Evolutionary conservation across 2,888 invertebrate genomes (phyloP).

Genomic region (Andrena minutula): DNA sequence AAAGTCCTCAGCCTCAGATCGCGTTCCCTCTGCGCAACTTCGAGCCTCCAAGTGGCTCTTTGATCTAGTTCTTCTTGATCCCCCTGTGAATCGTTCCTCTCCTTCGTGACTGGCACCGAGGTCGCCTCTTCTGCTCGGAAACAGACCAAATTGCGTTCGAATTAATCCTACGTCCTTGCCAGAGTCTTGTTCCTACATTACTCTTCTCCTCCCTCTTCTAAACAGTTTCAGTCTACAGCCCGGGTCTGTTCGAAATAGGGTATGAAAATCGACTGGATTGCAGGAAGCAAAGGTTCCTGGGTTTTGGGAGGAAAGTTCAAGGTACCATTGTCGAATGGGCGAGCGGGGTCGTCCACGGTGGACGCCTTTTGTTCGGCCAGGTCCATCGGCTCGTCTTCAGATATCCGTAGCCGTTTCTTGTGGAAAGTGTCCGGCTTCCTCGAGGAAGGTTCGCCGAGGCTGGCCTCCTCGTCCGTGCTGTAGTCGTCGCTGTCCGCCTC

Average conservation of each 20-base stretch:
- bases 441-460: conserved; percentile 30
- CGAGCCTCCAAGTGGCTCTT: conserved; percentile 66
- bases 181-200: not conserved
- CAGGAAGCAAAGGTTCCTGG: too few relatives aligned
- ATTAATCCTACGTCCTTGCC: not conserved
- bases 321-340: conserved; percentile 32
- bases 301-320: not conserved
- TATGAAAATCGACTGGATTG: too few relatives aligned
- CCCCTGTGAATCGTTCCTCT: not conserved
- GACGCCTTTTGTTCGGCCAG: conserved; percentile 57
- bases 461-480: conserved; percentile 56
- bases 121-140: conserved; percentile 12
- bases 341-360: not conserved
- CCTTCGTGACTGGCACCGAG: not conserved
- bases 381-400: conserved; percentile 61
- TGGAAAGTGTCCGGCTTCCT: conserved; percentile 1
- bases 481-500: conserved; percentile 66
- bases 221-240: too few relatives aligned
- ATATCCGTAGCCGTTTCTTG: conserved; percentile 33
- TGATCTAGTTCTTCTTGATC: conserved; percentile 51
- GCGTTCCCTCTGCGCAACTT: conserved; percentile 74
- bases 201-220: not conserved
- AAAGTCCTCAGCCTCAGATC: conserved; percentile 76
- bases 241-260: not conserved
- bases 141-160: not conserved